Evolutionary conservation across 2,113 vertebrate genomes (phyloP), one percentile per base, ranked within the genome.

Genomic region (Neogobius melanostomus): DNA sequence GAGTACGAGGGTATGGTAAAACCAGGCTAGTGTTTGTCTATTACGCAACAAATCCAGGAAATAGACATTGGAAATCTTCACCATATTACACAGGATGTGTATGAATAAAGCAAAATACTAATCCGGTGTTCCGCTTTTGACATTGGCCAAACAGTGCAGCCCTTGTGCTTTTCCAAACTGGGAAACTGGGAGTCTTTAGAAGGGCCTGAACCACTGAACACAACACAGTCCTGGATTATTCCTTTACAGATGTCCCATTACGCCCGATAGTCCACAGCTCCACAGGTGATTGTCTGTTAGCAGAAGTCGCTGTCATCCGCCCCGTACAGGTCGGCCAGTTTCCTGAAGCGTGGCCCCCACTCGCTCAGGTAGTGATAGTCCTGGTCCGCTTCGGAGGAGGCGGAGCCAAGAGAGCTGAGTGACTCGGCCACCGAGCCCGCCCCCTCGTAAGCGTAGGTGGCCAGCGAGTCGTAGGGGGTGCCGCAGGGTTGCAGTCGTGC

Each of bases 321-420:
- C 0, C 95, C 95, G 7, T 98, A 99, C 94, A 99, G 93, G 73
- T 98, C 96, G 0, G 97, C 96, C 7, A 99, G 92, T 88, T 96
- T 98, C 84, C 94, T 94, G 90, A 99, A 99, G 2, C 96, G 91
- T 0, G 97, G 97, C 6, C 97, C 97, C 97, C 97, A 99, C 85
- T 98, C 95, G 82, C 95, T 96, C 71, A 99, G 94, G 90, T 98
- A 99, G 85, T 96, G 93, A 0, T 99, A 99, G 93, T 98, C 95
- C 77, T 99, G 96, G 69, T 96, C 95, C 2, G 92, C 94, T 0
- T 96, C 96, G 0, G 95, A 94, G 10, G 94, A 95, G 51, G 83
- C 91, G 0, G 96, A 97, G 72, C 93, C 96, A 84, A 99, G 89
- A 0, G 97, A 99, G 90, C 97, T 99, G 72, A 99, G 95, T 0